Conservation (phyloP, 2,113 vertebrate species). For the Panurus biarmicus region DNA sequence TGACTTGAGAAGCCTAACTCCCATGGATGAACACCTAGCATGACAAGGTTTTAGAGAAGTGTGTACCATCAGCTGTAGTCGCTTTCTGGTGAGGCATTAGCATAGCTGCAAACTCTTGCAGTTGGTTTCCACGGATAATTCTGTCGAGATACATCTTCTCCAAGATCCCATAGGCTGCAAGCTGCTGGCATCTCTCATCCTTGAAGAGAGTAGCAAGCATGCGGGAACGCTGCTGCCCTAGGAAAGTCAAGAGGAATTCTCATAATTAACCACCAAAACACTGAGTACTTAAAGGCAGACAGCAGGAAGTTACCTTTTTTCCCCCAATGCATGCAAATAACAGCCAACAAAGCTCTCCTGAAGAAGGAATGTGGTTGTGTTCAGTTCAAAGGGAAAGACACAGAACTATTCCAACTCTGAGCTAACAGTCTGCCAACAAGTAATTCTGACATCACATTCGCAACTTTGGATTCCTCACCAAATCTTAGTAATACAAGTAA, state of each 20-base stretch:
- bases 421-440: not conserved
- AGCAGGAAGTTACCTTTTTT: not conserved
- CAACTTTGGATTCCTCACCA: not conserved
- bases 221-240: conserved; percentile 95
- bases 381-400: not conserved
- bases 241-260: not conserved
- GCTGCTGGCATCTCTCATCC: conserved; percentile 97
- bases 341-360: not conserved
- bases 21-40: not conserved
- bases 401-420: not conserved
- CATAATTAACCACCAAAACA: not conserved
- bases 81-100: conserved; percentile 98
- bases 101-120: conserved; percentile 98
- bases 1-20: not conserved
- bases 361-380: not conserved
- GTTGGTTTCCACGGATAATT: conserved; percentile 95
- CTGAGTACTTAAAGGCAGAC: not conserved
- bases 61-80: conserved; percentile 90
- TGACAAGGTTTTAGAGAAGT: not conserved
- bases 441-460: rapidly evolving
- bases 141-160: conserved; percentile 99
- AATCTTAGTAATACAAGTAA: not conserved
- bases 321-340: not conserved
- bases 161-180: conserved; percentile 93
- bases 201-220: conserved; percentile 98